Base-by-base conservation (phyloP, 2,888 invertebrate genomes). In the Julus scandinavius region DNA sequence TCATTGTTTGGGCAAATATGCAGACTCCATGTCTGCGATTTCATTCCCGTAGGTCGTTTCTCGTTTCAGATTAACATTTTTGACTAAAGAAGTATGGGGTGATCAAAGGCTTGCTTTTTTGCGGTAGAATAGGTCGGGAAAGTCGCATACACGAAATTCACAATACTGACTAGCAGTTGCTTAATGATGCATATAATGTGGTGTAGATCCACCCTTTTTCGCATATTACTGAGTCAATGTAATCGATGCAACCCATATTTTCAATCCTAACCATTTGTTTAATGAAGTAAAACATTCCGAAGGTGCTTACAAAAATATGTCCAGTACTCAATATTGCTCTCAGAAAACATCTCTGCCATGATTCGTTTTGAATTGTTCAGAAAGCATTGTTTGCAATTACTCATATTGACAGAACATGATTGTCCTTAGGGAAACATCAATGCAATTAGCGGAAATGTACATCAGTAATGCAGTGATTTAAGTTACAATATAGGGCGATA, bases 1-100 rank as follows among this genome's bases (percentile, higher is more conserved):
- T 72, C 72, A 72, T 72, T 72, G 72, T 72, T 72, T 29, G 72
- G 11, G 72, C 72, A 72, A 72, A 29, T 72, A 72, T 72, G 72
- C 72, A 72, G 72, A 29, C 72, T 29, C 29, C n/a, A 13, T n/a
- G 72, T 72, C 29, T 72, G 72, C 72, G 29, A n/a, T 29, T 72
- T 72, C 29, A 29, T 72, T 72, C 72, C 72, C 72, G 29, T 72
- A 72, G 72, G 72, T 29, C 29, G 29, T 72, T 29, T 72, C 72
- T 72, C 72, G 72, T 72, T 45, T 45, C 29, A 72, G 2, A 72
- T 29, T 72, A 72, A 72, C 63, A 63, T 72, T 72, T 72, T 72
- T 29, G 29, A 72, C 72, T 29, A 29, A 29, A 72, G 72, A 29
- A 54, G 29, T 72, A 72, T 72, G 72, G 29, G 72, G 29, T 72